phyloP scores from a whole-genome alignment of 2,888 invertebrate species.

The Nezara viridula region DNA sequence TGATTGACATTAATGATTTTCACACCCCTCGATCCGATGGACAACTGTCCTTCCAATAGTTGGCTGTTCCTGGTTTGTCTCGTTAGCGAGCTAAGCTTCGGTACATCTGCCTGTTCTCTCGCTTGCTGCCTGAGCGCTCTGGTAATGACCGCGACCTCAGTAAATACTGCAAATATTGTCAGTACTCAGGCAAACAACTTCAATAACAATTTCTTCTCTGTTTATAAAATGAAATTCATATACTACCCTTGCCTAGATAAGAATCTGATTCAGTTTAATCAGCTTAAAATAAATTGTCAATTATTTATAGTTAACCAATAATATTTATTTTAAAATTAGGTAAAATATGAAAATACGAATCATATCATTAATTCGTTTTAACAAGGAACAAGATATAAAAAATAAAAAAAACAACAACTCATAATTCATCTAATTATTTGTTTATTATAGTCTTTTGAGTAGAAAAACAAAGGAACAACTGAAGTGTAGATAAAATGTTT shows the following conservation, averaged over 20 bases:
- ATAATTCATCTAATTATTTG: too few relatives aligned
- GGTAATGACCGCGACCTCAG: background rate
- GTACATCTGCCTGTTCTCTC: background rate
- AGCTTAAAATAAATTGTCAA: background rate
- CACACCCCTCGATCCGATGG: constrained; percentile 2
- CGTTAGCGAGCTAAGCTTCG: background rate
- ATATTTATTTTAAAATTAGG: too few relatives aligned
- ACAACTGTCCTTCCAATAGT: constrained; percentile 4
- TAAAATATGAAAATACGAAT: too few relatives aligned
- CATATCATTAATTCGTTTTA: too few relatives aligned
- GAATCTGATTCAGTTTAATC: background rate
- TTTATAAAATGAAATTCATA: background rate
- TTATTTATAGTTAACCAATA: too few relatives aligned
- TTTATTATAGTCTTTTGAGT: too few relatives aligned
- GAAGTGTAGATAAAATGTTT: too few relatives aligned
- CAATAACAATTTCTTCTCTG: too few relatives aligned
- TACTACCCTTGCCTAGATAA: background rate
- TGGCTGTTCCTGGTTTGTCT: constrained; percentile 28
- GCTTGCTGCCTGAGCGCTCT: background rate
- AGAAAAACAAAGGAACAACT: too few relatives aligned
- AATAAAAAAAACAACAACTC: too few relatives aligned
- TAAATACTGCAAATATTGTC: background rate
- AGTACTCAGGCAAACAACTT: too few relatives aligned
- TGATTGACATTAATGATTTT: constrained; percentile 41
- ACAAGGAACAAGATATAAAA: too few relatives aligned